Percentiles rank a stretch among this genome's conserved stretches.
Evolutionary conservation across 2,888 invertebrate genomes (phyloP).

Genomic region (Amphipoea lucens): DNA sequence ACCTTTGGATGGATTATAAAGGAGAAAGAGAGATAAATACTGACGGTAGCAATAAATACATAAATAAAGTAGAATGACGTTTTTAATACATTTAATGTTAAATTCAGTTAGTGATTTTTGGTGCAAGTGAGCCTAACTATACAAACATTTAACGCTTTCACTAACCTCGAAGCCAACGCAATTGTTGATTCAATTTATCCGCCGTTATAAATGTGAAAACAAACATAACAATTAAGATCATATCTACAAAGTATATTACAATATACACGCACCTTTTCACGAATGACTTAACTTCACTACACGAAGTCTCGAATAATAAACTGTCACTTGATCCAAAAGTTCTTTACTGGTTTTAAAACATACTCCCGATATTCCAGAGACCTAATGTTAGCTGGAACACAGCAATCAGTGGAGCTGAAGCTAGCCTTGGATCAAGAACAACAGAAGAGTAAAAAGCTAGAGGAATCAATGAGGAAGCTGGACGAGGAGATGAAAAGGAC

Average conservation of each 20-base stretch:
- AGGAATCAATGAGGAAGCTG: constrained; percentile 98
- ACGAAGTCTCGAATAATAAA: not conserved
- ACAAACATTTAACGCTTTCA: not conserved
- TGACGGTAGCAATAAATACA: too few relatives aligned
- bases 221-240: not conserved
- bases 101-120: not conserved
- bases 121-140: not conserved
- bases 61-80: not conserved
- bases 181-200: not conserved
- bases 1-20: too few relatives aligned
- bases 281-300: not conserved
- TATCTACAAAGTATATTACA: not conserved
- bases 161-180: not conserved
- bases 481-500: constrained; percentile 99
- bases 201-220: not conserved
- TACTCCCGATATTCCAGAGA: constrained; percentile 91
- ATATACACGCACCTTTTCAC: not conserved
- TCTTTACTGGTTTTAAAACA: not conserved
- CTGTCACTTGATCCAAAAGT: not conserved
- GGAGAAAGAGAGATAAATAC: not conserved
- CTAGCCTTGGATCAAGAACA: constrained; percentile 98
- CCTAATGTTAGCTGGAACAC: constrained; percentile 98
- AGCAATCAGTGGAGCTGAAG: constrained; percentile 98
- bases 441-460: constrained; percentile 98
- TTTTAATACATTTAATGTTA: not conserved